phyloP scores from a whole-genome alignment of 2,888 invertebrate genomes.

The Chrysodeixis includens region DNA sequence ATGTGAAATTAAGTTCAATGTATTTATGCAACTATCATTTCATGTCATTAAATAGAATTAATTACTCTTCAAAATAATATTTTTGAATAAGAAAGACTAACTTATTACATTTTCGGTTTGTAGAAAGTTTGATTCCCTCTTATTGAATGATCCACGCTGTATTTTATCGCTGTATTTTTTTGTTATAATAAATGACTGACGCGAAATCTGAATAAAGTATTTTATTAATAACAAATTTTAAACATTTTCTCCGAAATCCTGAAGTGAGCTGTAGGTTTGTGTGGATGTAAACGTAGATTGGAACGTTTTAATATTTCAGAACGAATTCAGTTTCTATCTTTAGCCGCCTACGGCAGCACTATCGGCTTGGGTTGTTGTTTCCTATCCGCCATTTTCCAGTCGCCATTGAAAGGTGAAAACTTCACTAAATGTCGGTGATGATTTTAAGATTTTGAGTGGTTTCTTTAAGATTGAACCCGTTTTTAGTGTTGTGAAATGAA shows the following conservation, averaged over 20 bases:
- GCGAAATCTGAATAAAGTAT: no score
- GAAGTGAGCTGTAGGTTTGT: slow-evolving; percentile 38
- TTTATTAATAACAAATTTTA: no score
- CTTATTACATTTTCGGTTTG: no score
- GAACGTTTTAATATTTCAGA: slow-evolving; percentile 72
- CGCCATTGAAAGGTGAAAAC: slow-evolving; percentile 97
- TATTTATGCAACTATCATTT: no score
- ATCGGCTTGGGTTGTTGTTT: slow-evolving; percentile 94
- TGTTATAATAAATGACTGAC: no score
- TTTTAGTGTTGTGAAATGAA: slow-evolving; percentile 91
- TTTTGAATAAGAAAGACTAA: no score
- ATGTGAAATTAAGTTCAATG: no score
- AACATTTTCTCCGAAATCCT: slow-evolving; percentile 2
- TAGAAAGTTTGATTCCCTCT: no score
- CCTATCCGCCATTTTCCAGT: slow-evolving; percentile 97
- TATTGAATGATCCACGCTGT: no score
- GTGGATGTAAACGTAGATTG: slow-evolving; percentile 55
- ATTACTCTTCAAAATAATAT: no score
- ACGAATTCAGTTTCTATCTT: slow-evolving; percentile 77
- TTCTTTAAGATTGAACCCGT: slow-evolving; percentile 90
- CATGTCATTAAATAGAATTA: no score
- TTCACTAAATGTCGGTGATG: slow-evolving; percentile 92
- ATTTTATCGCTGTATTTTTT: no score
- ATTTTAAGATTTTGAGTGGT: slow-evolving; percentile 91
- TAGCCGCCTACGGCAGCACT: slow-evolving; percentile 89